These are phyloP conservation scores for Balaenoptera acutorostrata DNA, from an alignment of 2,113 vertebrate genomes.

Conservation along the genomic window DNA sequence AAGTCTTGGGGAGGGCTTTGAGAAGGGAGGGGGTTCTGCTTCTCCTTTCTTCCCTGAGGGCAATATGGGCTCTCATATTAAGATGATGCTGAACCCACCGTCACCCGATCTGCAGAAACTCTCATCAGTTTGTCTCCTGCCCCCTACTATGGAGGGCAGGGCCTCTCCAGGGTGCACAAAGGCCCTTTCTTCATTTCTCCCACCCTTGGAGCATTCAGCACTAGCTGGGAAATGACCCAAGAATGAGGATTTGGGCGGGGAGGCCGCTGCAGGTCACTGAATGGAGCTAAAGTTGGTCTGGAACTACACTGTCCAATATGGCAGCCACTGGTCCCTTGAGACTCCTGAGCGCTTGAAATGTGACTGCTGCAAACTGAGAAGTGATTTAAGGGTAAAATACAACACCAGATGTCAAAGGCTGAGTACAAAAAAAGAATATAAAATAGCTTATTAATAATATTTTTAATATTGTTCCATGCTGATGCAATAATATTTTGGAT, in stretches of 20 bases:
- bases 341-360: not conserved
- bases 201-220: not conserved
- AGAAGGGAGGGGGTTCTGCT: not conserved
- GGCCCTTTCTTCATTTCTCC: not conserved
- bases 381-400: not conserved
- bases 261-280: not conserved
- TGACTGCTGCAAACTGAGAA: not conserved
- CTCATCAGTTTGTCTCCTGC: not conserved
- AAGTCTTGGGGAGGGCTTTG: not conserved
- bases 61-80: not conserved
- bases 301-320: not conserved
- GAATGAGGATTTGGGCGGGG: not conserved
- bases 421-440: not conserved
- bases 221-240: not conserved
- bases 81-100: not conserved
- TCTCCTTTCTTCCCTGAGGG: not conserved
- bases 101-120: not conserved
- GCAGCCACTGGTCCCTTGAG: not conserved
- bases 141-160: not conserved
- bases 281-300: not conserved
- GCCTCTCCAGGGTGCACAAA: not conserved
- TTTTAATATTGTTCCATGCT: not conserved
- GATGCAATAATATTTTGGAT: not conserved
- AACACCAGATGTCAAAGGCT: not conserved
- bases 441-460: not conserved